phyloP scores from a whole-genome alignment of 2,888 invertebrate genomes.

The Mycogona germanica region DNA sequence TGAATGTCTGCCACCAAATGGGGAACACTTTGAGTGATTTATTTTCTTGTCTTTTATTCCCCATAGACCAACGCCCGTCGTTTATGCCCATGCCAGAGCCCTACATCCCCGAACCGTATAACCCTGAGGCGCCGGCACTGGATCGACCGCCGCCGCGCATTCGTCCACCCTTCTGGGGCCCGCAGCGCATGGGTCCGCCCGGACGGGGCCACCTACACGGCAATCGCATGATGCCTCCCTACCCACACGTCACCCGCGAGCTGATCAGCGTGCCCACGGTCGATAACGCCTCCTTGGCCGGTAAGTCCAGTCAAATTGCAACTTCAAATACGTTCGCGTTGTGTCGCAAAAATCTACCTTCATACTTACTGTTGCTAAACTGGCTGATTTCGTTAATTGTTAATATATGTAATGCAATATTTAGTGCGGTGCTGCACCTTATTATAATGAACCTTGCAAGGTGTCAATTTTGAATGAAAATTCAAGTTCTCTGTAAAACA shows the following conservation, averaged over 20 bases:
- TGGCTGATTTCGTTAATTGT: neutral
- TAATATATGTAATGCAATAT: too few species aligned
- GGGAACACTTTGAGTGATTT: too few species aligned
- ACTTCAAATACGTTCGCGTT: neutral
- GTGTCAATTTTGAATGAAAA: too few species aligned
- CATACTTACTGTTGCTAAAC: neutral
- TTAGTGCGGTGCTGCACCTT: too few species aligned
- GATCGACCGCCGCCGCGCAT: constrained; percentile 31
- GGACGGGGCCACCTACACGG: constrained; percentile 25
- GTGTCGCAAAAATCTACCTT: neutral
- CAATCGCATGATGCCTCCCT: constrained; percentile 26
- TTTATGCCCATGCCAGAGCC: constrained; percentile 36
- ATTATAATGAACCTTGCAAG: too few species aligned
- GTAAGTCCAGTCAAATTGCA: too few species aligned
- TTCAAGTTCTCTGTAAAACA: too few species aligned
- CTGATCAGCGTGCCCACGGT: constrained; percentile 56
- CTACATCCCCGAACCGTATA: constrained; percentile 43
- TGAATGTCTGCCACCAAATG: too few species aligned
- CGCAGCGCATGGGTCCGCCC: constrained; percentile 28
- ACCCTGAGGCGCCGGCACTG: constrained; percentile 69
- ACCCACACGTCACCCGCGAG: constrained; percentile 43
- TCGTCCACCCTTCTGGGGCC: constrained; percentile 26
- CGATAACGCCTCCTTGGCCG: constrained; percentile 13
- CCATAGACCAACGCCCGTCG: constrained; percentile 1
- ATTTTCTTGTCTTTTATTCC: neutral